phyloP scores from a whole-genome alignment of 1,140 invertebrate genomes.

The Colletes latitarsis region DNA sequence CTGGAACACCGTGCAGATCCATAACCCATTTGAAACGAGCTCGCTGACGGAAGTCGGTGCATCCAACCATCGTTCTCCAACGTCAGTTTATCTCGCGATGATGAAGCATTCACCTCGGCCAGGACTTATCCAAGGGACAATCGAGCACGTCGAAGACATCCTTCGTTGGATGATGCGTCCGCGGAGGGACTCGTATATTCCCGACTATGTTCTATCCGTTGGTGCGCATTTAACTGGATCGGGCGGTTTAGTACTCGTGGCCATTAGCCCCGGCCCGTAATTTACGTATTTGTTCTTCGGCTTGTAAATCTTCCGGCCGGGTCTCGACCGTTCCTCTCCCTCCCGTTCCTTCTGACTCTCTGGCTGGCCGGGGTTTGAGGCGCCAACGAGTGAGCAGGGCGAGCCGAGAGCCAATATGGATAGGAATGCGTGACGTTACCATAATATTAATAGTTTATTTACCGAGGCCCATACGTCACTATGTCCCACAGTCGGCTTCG shows the following conservation, averaged over 20 bases:
- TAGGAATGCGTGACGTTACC: slow-evolving; percentile 81
- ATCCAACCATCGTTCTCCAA: too few relatives aligned
- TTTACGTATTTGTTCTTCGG: slow-evolving; percentile 81
- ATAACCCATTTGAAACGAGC: too few relatives aligned
- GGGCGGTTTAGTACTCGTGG: slow-evolving; percentile 57
- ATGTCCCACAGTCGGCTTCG: slow-evolving; percentile 60
- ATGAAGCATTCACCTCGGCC: too few relatives aligned
- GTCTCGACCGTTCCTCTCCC: slow-evolving; percentile 8
- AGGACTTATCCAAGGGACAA: not conserved
- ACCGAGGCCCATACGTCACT: slow-evolving; percentile 79
- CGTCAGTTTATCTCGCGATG: too few relatives aligned
- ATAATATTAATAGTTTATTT: slow-evolving; percentile 82
- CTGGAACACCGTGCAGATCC: too few relatives aligned
- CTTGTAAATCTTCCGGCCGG: slow-evolving; percentile 76
- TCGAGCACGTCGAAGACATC: not conserved
- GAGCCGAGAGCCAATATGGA: slow-evolving; percentile 78
- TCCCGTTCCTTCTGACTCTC: slow-evolving; percentile 27
- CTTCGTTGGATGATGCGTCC: not conserved
- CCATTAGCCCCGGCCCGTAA: slow-evolving; percentile 77
- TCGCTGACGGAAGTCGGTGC: too few relatives aligned
- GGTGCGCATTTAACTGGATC: slow-evolving; percentile 41
- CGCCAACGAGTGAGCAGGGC: slow-evolving; percentile 68
- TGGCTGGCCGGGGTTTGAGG: slow-evolving; percentile 56
- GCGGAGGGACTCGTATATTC: not conserved
- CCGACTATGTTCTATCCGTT: not conserved